These are phyloP conservation scores for Drosophila recens DNA, from an alignment of 2,888 invertebrate species.

Conservation along the genomic window DNA sequence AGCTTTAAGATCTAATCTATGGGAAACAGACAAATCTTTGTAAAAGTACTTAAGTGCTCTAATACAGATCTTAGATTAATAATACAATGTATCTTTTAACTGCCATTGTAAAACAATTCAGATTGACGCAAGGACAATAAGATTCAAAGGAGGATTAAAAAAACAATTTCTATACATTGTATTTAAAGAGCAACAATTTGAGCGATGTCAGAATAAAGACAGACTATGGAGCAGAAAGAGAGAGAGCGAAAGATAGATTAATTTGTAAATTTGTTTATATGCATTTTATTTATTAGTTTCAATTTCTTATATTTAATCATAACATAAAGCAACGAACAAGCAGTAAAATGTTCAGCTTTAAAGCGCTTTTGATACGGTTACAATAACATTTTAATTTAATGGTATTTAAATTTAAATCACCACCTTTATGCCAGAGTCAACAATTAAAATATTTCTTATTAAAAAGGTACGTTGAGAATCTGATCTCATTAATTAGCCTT, in stretches of 20 bases:
- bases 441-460: slow-evolving; percentile 8
- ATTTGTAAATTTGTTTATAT: neutral
- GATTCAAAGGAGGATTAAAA: neutral
- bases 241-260: neutral
- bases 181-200: too few species aligned
- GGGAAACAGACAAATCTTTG: neutral
- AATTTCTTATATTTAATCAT: neutral
- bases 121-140: neutral
- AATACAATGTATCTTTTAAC: neutral
- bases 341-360: neutral
- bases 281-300: neutral
- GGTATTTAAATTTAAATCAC: slow-evolving; percentile 32
- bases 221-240: neutral
- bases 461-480: neutral
- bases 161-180: too few species aligned
- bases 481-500: neutral
- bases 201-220: too few species aligned
- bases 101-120: neutral
- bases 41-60: neutral
- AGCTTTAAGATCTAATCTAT: neutral
- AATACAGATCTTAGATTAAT: neutral
- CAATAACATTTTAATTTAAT: slow-evolving; percentile 20
- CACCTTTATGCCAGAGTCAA: slow-evolving; percentile 15
- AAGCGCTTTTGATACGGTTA: neutral
- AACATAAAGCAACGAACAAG: neutral